Evolutionary conservation across 2,888 invertebrate genomes (phyloP), one percentile per base, ranked within the genome.

Genomic region (Ptilodon capucinus): DNA sequence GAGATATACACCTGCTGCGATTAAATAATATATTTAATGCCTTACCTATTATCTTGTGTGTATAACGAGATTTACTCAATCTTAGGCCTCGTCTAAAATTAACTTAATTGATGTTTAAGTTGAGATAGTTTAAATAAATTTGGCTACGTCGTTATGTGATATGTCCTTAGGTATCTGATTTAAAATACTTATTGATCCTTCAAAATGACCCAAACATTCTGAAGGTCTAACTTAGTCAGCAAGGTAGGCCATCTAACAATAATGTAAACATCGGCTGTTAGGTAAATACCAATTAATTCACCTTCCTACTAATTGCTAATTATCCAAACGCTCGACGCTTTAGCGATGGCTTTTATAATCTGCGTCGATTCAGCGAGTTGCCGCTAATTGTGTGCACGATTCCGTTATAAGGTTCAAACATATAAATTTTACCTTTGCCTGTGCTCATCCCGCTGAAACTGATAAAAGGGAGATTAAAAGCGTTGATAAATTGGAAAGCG

Each of bases 341-440:
- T 25, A 45, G 35, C 51, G 53, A 58, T 53, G 48, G 47, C 48
- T 58, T 58, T 60, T 54, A 62, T 69, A 67, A 71, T 68, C 67
- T 58, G 60, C 65, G 63, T 62, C 51, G 55, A 56, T 64, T 66
- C 63, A 63, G 63, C 60, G 62, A 65, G 57, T 71, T 57, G 54
- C 53, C 64, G 62, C 66, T 76, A 76, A 74, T 74, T 68, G 68
- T 58, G 67, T 64, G 54, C 62, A 60, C 64, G 64, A 55, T 58
- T 64, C 62, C 50, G 62, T 56, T 61, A 60, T 54, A 62, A 61
- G 48, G 54, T 58, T 64, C 57, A 52, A 56, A 57, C 64, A 51
- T 58, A 59, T 63, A 53, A 54, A 54, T 57, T 54, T 54, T 48
- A 48, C 62, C 51, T 51, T 55, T 60, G 48, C 52, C 47, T 54